phyloP scores from a whole-genome alignment of 2,797 vertebrate genomes.

The Pseudotriccus pelzelni region DNA sequence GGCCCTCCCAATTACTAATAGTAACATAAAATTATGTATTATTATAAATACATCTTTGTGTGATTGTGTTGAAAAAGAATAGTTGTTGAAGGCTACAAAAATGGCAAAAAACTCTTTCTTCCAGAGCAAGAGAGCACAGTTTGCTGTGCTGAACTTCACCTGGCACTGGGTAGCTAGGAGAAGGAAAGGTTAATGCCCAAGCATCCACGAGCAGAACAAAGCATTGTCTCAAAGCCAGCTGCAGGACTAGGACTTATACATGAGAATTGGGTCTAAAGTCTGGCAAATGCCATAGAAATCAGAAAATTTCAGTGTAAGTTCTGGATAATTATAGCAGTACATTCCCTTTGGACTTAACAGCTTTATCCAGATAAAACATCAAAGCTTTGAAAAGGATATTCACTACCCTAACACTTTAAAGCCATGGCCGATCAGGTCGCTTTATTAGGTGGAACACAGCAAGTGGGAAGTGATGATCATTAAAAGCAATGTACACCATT shows the following conservation, averaged over 20 bases:
- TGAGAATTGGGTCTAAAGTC: background rate
- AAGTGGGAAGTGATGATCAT: background rate
- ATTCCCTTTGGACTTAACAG: background rate
- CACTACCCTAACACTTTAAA: background rate
- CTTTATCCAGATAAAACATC: background rate
- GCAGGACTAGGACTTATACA: background rate
- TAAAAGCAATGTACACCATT: background rate
- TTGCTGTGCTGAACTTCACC: background rate
- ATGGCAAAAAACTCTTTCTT: background rate
- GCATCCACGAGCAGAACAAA: background rate
- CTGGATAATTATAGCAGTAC: background rate
- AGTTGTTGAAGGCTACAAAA: background rate
- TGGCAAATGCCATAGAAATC: background rate
- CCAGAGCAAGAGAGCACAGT: background rate
- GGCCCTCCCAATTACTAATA: background rate
- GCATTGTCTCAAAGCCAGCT: background rate
- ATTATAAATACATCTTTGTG: background rate
- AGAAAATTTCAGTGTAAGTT: background rate
- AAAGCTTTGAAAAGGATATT: background rate
- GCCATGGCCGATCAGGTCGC: background rate
- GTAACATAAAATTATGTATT: background rate
- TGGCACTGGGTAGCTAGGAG: background rate
- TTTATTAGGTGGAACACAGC: background rate
- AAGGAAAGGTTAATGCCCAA: background rate
- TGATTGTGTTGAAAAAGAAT: background rate